Percentiles rank a stretch among this genome's conserved stretches.
Conservation (phyloP, 2,113 vertebrate genomes). For the Psettodes erumei region DNA sequence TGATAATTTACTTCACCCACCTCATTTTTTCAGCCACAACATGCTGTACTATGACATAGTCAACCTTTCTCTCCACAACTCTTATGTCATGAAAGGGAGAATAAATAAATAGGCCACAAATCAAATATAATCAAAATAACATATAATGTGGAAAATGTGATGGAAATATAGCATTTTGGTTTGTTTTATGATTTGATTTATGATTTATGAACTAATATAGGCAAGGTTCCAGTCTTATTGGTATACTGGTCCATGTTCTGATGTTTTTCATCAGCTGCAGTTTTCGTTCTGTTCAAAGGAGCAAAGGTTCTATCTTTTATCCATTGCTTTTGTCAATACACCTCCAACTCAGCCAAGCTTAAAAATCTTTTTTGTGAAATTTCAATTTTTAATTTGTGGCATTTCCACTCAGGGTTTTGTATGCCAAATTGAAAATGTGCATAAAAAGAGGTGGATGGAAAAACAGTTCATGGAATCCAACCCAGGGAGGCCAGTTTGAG, state of each 20-base stretch:
- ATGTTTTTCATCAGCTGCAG: not conserved
- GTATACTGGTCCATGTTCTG: not conserved
- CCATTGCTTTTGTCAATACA: not conserved
- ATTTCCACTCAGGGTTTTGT: no score
- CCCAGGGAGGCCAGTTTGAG: not conserved
- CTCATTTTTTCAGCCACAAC: no score
- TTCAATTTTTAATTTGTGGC: not conserved
- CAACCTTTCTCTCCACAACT: no score
- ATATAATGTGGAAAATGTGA: not conserved
- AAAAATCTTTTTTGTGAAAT: not conserved
- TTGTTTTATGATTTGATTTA: not conserved
- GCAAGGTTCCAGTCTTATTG: not conserved
- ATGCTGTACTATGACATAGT: no score
- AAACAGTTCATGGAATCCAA: not conserved
- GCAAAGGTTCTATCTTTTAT: not conserved
- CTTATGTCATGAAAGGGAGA: no score
- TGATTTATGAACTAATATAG: not conserved
- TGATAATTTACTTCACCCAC: no score
- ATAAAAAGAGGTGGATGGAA: not conserved
- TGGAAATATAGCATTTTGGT: not conserved
- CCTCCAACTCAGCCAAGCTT: not conserved
- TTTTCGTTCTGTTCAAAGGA: not conserved
- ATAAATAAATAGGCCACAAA: no score
- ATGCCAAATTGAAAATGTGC: not conserved
- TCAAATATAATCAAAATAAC: not conserved